Conservation (phyloP, 2,113 vertebrate genomes). For the Alosa alosa region DNA sequence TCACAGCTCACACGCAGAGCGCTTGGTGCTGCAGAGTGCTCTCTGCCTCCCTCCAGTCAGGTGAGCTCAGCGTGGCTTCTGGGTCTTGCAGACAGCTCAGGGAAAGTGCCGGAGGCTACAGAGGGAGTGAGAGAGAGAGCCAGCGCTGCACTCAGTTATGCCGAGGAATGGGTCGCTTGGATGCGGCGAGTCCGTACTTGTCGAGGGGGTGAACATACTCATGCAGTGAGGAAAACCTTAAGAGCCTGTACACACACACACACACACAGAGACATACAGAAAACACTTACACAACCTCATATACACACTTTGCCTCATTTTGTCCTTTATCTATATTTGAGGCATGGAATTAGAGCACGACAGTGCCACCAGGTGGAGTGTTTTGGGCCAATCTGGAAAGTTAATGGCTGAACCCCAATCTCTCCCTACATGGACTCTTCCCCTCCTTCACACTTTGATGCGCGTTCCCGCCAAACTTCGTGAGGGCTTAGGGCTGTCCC, state of each 20-base stretch:
- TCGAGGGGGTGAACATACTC: not conserved
- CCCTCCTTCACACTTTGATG: too few species aligned
- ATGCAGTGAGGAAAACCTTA: not conserved
- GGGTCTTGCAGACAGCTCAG: not conserved
- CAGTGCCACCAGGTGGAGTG: conserved; percentile 39
- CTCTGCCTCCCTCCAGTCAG: not conserved
- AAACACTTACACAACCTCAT: not conserved
- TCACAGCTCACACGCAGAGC: too few species aligned
- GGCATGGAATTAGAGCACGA: conserved; percentile 3
- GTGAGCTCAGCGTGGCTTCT: not conserved
- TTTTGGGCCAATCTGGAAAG: not conserved
- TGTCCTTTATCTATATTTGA: not conserved
- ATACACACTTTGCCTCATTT: not conserved
- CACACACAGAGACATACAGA: not conserved
- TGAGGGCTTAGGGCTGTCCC: too few species aligned
- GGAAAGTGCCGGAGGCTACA: not conserved
- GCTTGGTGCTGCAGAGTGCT: not conserved
- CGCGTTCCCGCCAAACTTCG: too few species aligned
- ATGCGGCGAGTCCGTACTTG: not conserved
- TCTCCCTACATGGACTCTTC: too few species aligned
- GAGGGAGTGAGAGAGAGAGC: not conserved
- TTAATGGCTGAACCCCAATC: too few species aligned
- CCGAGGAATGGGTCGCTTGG: not conserved
- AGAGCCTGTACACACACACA: not conserved
- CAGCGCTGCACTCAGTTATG: not conserved